These are phyloP conservation scores for Mythimna vitellina DNA, from an alignment of 2,888 invertebrate genomes.

Conservation along the genomic window DNA sequence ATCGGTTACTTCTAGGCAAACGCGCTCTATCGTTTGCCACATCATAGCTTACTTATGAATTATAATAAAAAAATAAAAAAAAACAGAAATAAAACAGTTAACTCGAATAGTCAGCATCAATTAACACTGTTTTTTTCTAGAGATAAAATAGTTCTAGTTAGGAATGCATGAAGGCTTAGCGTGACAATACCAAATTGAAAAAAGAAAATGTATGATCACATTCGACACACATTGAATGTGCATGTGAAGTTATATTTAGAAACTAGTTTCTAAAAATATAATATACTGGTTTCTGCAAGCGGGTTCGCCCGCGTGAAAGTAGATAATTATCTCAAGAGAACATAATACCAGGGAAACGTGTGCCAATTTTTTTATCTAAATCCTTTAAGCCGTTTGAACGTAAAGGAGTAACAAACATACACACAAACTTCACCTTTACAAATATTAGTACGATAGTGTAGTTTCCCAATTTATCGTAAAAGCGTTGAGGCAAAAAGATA, in stretches of 20 bases:
- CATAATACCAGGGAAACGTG: too few relatives aligned
- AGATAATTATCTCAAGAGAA: too few relatives aligned
- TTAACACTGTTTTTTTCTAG: conserved; percentile 23
- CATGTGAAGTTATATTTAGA: conserved; percentile 37
- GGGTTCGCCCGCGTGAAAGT: too few relatives aligned
- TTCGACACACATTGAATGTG: conserved; percentile 44
- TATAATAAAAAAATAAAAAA: too few relatives aligned
- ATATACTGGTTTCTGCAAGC: background rate
- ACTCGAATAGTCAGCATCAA: conserved; percentile 31
- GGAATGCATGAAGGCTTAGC: conserved; percentile 37
- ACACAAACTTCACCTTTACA: too few relatives aligned
- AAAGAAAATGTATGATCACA: conserved; percentile 43
- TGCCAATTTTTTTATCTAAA: too few relatives aligned
- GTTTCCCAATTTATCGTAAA: conserved; percentile 32
- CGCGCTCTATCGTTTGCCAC: too few relatives aligned
- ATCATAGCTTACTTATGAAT: too few relatives aligned
- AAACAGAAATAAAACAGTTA: conserved; percentile 18
- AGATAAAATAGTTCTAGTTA: conserved; percentile 46
- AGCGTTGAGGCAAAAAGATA: conserved; percentile 24
- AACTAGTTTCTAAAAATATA: conserved; percentile 17
- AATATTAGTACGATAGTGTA: background rate
- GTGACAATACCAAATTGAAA: conserved; percentile 48
- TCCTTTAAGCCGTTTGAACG: too few relatives aligned
- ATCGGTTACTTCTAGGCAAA: too few relatives aligned
- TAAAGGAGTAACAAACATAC: too few relatives aligned